Percentiles rank a stretch among this genome's conserved stretches.
Conservation (phyloP, 2,797 vertebrate genomes). For the Anas bernieri region DNA sequence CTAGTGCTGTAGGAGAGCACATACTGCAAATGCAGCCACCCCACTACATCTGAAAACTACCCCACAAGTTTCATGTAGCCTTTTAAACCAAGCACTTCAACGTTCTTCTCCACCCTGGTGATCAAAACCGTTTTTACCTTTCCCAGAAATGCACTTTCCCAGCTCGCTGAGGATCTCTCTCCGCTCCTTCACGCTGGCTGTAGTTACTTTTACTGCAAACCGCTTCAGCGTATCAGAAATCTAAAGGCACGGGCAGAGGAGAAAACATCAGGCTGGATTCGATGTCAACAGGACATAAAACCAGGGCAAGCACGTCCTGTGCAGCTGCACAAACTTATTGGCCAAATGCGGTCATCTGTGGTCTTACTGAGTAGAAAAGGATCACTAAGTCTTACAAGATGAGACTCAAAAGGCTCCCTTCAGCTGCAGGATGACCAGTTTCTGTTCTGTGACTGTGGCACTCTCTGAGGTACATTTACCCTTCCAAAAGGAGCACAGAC, state of each 20-base stretch:
- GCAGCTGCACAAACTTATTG: accelerated
- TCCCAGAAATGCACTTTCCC: constrained; percentile 87
- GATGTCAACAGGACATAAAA: not conserved
- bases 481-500: not conserved
- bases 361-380: not conserved
- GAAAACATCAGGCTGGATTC: not conserved
- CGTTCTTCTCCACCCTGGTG: not conserved
- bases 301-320: not conserved
- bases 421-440: accelerated
- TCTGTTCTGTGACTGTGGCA: not conserved
- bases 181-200: constrained; percentile 93
- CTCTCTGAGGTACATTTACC: not conserved
- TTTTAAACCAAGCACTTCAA: not conserved
- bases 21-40: accelerated
- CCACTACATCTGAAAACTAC: not conserved
- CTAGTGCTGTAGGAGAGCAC: not conserved
- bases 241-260: constrained; percentile 66
- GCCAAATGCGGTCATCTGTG: accelerated
- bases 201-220: constrained; percentile 94
- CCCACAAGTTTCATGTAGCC: not conserved
- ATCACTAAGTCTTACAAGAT: accelerated
- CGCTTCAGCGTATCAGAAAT: constrained; percentile 94
- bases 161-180: constrained; percentile 90
- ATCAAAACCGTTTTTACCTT: constrained; percentile 79
- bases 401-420: not conserved